A percentile compares a stretch with the other conserved stretches of the same genome.
Evolutionary conservation across 2,113 vertebrate species (phyloP).

Genomic region (Loxodonta africana): DNA sequence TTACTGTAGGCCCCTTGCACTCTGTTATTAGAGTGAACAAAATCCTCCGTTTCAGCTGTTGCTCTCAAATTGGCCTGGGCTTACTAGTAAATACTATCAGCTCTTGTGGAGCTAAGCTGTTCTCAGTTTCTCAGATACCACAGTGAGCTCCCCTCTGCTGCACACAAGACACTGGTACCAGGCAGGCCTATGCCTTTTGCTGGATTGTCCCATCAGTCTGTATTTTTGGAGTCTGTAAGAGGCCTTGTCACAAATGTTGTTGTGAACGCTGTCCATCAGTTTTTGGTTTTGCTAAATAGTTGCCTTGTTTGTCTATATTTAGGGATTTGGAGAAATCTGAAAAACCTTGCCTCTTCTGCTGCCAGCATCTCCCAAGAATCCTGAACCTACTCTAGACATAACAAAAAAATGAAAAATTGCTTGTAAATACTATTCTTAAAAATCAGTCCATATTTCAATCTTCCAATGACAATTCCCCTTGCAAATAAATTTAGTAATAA

Average conservation of each 20-base stretch:
- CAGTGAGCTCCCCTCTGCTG: background rate
- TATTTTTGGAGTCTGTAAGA: no score
- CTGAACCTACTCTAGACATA: background rate
- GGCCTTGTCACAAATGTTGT: background rate
- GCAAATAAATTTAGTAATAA: background rate
- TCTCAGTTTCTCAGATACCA: background rate
- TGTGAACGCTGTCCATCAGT: background rate
- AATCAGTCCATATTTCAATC: background rate
- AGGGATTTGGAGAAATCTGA: background rate
- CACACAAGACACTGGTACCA: background rate
- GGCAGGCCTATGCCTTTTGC: no score
- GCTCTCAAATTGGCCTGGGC: background rate
- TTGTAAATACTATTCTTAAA: background rate
- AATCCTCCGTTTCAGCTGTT: background rate
- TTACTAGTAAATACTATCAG: background rate
- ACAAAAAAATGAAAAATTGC: background rate
- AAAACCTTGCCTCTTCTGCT: background rate
- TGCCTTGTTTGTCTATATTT: background rate
- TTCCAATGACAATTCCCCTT: background rate
- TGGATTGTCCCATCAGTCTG: background rate
- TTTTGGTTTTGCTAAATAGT: background rate
- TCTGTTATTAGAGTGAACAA: background rate
- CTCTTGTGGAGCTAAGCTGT: background rate
- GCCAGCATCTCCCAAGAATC: background rate
- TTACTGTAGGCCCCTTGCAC: accelerated